Evolutionary conservation across 2,888 invertebrate species (phyloP), one percentile per base, ranked within the genome.

Genomic region (Brenthis ino): DNA sequence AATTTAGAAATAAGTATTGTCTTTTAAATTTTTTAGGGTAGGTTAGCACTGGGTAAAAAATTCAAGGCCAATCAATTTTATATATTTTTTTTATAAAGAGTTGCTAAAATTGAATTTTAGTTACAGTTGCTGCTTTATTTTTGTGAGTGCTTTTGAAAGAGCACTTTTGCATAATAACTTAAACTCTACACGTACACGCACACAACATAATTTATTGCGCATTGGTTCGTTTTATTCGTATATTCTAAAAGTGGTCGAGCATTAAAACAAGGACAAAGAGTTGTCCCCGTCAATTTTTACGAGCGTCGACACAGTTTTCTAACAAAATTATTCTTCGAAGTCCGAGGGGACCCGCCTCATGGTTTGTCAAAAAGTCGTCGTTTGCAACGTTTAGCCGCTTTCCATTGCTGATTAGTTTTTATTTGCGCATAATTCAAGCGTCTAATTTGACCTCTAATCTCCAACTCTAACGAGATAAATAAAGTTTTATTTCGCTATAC

Each of bases 341-440:
- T 83, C 82, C 77, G 68, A 73, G 65, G 71, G 68, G 65, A 74
- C 70, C 77, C 77, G 77, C 76, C 78, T 74, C 80, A 80, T 76
- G 80, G 83, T 85, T 85, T 85, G 83, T 84, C 86, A 84, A 84
- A 86, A 86, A 43, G 79, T 84, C 83, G 74, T 77, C 79, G 76
- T 74, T 77, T 77, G 76, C 79, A 77, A 85, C 84, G 84, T 86
- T 85, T 85, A 82, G 77, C 76, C 73, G 77, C 81, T 82, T 81
- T 85, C 85, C 85, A 81, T 60, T 77, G 76, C 80, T 87, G 85
- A 90, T 87, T 88, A 84, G 83, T 85, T 89, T 87, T 87, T 86
- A 85, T 84, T 20, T 50, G 48, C 14, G 20, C 28, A 5, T 48
- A 28, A 28, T 43, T 37, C 51, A n/a, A 11, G 2, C 8, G 37